phyloP scores from a whole-genome alignment of 2,888 invertebrate species.

The Leptopterna dolabrata region DNA sequence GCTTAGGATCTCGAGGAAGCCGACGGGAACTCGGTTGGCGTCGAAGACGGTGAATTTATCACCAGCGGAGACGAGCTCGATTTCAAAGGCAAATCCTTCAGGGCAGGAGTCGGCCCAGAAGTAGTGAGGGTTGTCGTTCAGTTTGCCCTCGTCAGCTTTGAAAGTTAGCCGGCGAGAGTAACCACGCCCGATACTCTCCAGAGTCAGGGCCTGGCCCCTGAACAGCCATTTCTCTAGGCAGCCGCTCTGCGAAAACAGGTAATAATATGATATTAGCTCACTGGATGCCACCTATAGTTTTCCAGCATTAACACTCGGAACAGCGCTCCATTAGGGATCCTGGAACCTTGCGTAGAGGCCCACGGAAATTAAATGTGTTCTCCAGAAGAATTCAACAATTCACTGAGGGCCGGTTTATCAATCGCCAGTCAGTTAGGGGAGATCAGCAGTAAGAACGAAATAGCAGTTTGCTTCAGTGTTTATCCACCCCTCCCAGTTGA shows the following conservation, averaged over 20 bases:
- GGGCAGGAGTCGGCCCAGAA: slow-evolving; percentile 83
- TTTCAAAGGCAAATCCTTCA: slow-evolving; percentile 79
- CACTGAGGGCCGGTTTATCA: no score
- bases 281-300: no score
- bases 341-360: no score
- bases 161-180: slow-evolving; percentile 81
- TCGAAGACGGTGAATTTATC: slow-evolving; percentile 81
- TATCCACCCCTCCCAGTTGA: no score
- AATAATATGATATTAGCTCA: no score
- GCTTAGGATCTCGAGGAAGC: slow-evolving; percentile 75
- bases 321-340: no score
- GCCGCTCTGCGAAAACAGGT: slow-evolving; percentile 60
- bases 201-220: slow-evolving; percentile 74
- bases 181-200: slow-evolving; percentile 79
- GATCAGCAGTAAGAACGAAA: no score
- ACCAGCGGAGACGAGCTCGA: slow-evolving; percentile 75
- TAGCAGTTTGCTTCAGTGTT: no score
- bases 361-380: no score
- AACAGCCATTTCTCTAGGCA: slow-evolving; percentile 68
- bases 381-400: no score
- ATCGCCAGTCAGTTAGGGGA: no score
- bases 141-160: slow-evolving; percentile 70
- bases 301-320: no score
- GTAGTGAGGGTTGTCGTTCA: slow-evolving; percentile 78
- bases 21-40: slow-evolving; percentile 76